Conservation (phyloP, 1,140 invertebrate genomes). For the Drosophila bocki region DNA sequence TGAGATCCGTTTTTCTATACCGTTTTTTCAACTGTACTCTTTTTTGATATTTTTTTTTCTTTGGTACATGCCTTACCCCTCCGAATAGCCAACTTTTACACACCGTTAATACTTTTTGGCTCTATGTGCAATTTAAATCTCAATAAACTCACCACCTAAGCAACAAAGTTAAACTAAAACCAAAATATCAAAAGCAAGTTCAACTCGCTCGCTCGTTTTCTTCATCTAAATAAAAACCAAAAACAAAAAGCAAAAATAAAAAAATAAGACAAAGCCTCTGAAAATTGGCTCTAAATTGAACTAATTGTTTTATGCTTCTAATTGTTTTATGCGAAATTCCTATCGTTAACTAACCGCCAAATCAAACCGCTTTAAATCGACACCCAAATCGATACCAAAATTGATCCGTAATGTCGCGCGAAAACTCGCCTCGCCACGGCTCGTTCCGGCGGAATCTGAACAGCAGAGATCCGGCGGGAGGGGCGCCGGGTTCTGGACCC, state of each 20-base stretch:
- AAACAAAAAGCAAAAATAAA: constrained; percentile 33
- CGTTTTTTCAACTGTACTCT: constrained; percentile 54
- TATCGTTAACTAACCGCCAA: constrained; percentile 54
- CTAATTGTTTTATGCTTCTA: constrained; percentile 80
- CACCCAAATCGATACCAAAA: constrained; percentile 23
- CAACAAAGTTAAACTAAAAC: constrained; percentile 54
- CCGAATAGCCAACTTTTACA: constrained; percentile 71
- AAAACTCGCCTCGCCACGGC: constrained; percentile 83
- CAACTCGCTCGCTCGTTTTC: constrained; percentile 71
- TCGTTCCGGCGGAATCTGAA: constrained; percentile 74
- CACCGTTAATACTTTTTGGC: constrained; percentile 72
- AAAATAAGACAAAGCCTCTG: constrained; percentile 28
- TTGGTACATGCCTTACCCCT: constrained; percentile 62
- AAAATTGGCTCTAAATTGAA: constrained; percentile 73
- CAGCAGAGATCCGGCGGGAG: constrained; percentile 68
- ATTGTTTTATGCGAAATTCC: constrained; percentile 80
- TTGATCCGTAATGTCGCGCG: constrained; percentile 75
- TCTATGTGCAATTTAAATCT: constrained; percentile 79
- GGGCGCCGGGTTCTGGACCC: constrained; percentile 27
- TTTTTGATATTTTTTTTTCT: constrained; percentile 45
- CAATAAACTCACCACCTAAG: constrained; percentile 73
- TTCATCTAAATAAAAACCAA: constrained; percentile 63
- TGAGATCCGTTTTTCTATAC: constrained; percentile 36
- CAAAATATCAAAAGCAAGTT: constrained; percentile 69
- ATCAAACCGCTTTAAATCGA: constrained; percentile 31